Evolutionary conservation across 2,888 invertebrate genomes (phyloP).

Genomic region (Eugnorisma glareosa): DNA sequence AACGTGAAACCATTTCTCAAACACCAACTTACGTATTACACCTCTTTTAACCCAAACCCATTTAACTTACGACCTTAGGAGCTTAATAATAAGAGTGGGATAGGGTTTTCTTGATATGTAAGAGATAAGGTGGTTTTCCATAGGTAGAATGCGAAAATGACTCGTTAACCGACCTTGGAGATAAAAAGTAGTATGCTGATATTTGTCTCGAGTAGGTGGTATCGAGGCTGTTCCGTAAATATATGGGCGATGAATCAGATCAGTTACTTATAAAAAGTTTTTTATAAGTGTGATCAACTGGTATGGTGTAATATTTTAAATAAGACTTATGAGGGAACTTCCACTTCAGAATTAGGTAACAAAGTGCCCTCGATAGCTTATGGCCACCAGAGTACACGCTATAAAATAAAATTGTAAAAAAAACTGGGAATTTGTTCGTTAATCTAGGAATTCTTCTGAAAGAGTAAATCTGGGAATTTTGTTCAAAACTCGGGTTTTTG

Average conservation of each 20-base stretch:
- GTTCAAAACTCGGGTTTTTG: too few relatives aligned
- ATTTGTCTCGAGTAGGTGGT: slow-evolving; percentile 57
- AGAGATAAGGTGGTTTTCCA: slow-evolving; percentile 32
- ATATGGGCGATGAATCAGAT: slow-evolving; percentile 59
- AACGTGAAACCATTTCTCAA: slow-evolving; percentile 62
- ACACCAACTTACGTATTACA: slow-evolving; percentile 36
- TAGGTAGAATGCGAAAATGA: slow-evolving; percentile 56
- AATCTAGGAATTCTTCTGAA: too few relatives aligned
- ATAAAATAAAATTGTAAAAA: too few relatives aligned
- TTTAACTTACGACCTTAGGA: slow-evolving; percentile 28
- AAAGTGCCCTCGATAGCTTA: too few relatives aligned
- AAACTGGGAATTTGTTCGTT: too few relatives aligned
- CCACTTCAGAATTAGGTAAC: too few relatives aligned
- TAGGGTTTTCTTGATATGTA: slow-evolving; percentile 2
- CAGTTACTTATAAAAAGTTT: neutral
- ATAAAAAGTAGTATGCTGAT: slow-evolving; percentile 62
- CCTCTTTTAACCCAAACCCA: neutral
- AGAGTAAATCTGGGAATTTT: too few relatives aligned
- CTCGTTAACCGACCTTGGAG: slow-evolving; percentile 58
- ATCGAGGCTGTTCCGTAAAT: slow-evolving; percentile 64
- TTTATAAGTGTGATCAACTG: neutral
- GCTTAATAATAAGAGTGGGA: neutral
- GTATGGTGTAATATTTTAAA: too few relatives aligned
- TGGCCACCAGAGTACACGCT: too few relatives aligned
- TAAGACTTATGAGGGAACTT: too few relatives aligned